A percentile compares a stretch with the other conserved stretches of the same genome.
phyloP scores from a whole-genome alignment of 2,113 vertebrate species.

The Ammodytes dubius region DNA sequence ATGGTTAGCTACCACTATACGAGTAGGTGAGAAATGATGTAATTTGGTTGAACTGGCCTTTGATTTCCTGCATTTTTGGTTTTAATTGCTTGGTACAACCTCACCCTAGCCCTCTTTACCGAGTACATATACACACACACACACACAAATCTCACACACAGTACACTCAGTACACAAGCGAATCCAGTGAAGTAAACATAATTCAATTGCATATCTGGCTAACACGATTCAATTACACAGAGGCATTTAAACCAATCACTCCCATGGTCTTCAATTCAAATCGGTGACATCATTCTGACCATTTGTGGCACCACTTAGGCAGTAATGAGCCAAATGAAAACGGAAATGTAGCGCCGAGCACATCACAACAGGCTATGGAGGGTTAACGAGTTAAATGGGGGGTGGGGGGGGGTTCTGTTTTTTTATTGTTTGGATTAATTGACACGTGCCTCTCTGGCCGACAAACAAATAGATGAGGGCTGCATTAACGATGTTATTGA shows the following conservation, averaged over 20 bases:
- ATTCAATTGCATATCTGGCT: slow-evolving; percentile 83
- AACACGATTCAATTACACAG: slow-evolving; percentile 83
- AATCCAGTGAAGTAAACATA: slow-evolving; percentile 81
- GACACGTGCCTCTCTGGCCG: slow-evolving; percentile 46
- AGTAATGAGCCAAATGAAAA: slow-evolving; percentile 83
- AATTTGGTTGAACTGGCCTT: slow-evolving; percentile 28
- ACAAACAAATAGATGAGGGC: slow-evolving; percentile 63
- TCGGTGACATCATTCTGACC: slow-evolving; percentile 82
- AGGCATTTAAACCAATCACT: slow-evolving; percentile 84
- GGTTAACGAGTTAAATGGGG: slow-evolving; percentile 77
- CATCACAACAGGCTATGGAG: slow-evolving; percentile 65
- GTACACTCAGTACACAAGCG: slow-evolving; percentile 63
- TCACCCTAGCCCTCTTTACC: neutral
- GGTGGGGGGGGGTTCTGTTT: slow-evolving; percentile 48
- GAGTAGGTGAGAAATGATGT: slow-evolving; percentile 11
- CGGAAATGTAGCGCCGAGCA: slow-evolving; percentile 72
- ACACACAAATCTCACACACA: slow-evolving; percentile 41
- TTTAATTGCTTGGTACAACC: slow-evolving; percentile 39
- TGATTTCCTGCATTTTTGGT: slow-evolving; percentile 35
- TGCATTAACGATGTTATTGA: slow-evolving; percentile 25
- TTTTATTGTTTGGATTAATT: slow-evolving; percentile 76
- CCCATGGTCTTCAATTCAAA: slow-evolving; percentile 80
- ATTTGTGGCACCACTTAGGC: slow-evolving; percentile 83
- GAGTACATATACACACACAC: slow-evolving; percentile 28
- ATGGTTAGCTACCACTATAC: slow-evolving; percentile 1